Conservation (phyloP, 2,888 invertebrate genomes). For the Pyrrhia umbra region DNA sequence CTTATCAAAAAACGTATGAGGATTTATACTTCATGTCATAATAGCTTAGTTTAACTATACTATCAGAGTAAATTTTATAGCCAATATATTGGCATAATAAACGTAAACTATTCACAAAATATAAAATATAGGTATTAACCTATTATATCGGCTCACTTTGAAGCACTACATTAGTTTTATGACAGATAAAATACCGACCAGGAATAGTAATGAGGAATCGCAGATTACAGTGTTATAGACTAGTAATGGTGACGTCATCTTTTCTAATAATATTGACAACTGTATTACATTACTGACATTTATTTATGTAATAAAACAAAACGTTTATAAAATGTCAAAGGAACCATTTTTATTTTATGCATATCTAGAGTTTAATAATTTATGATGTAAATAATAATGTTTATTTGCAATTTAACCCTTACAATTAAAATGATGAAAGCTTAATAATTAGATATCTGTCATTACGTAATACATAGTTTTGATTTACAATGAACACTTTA, state of each 20-base stretch:
- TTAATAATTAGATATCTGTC: constrained; percentile 3
- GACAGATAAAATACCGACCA: constrained; percentile 47
- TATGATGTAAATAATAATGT: constrained; percentile 6
- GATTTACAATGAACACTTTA: neutral
- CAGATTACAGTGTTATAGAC: constrained; percentile 29
- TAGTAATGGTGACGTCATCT: constrained; percentile 33
- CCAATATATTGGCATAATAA: constrained; percentile 11
- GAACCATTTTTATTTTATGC: constrained; percentile 20
- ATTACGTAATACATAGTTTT: neutral
- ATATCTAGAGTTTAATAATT: constrained; percentile 17
- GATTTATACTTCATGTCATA: too few species aligned
- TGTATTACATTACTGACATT: constrained; percentile 42
- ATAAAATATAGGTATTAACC: constrained; percentile 8
- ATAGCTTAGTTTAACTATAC: neutral
- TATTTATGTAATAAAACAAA: constrained; percentile 39
- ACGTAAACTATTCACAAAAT: constrained; percentile 25
- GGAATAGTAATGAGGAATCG: constrained; percentile 40
- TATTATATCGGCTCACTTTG: constrained; percentile 25
- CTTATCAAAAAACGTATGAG: too few species aligned
- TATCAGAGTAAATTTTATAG: constrained; percentile 2
- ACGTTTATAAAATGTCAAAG: constrained; percentile 26
- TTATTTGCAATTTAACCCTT: constrained; percentile 15
- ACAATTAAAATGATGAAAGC: neutral
- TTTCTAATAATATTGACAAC: constrained; percentile 31
- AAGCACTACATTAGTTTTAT: constrained; percentile 33